Base-by-base conservation (phyloP, 1,140 invertebrate species). In the Tetramorium simillimum region DNA sequence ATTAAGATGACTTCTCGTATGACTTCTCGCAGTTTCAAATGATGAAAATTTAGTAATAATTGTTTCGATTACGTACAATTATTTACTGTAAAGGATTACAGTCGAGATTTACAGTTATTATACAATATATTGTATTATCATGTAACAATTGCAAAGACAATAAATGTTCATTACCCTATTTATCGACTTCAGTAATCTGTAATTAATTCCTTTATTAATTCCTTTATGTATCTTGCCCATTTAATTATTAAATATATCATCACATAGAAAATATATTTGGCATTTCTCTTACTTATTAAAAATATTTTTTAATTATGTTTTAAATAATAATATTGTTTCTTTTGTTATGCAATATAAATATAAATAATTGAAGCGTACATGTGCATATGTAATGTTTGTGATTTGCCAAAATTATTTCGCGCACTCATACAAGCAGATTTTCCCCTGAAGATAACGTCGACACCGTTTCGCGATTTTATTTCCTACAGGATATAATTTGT, bases 121-220 rank as follows among this genome's bases (percentile, higher is more conserved):
- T 86, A 67, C 58, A 90, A 90, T 86, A 86, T 92, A 90, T 70
- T 85, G 89, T 85, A 90, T 70, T 81, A 91, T 78, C 33, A 56
- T 90, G 70, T 63, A 87, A 89, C 84, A 88, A 90, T 86, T 72
- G 37, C 37, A 88, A 84, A 93, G 92, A 91, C 33, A 58, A 78
- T 51, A 76, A 89, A 33, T 77, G 56, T 86, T 89, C 40, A 46
- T 65, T 24, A 73, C 0, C 53, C 24, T 76, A 65, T 28, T 33
- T 60, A 49, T 76, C 1, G 0, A 58, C 21, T 58, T n/a, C 12
- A 6, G 18, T 60, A 58, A 63, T 37, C 12, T 10, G 6, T 24
- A 56, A 33, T 51, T 24, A 10, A 80, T 37, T 33, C 14, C 12
- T 65, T 43, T 28, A 37, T n/a, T n/a, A n/a, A n/a, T n/a, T n/a